Base-by-base conservation (phyloP, 2,888 invertebrate species). In the Tetragonisca angustula region DNA sequence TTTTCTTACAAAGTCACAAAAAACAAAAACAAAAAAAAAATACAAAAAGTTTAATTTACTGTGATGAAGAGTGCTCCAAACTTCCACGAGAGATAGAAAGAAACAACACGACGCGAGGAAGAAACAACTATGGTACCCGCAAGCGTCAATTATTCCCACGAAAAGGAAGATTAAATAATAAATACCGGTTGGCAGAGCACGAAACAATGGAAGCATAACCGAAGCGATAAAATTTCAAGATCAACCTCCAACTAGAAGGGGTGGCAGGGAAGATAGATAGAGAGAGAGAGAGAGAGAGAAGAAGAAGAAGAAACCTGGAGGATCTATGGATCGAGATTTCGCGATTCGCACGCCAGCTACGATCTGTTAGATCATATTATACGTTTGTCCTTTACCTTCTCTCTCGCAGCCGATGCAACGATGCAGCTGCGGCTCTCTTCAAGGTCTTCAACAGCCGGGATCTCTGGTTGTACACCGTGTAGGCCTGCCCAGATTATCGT, bases 381-480 rank as follows among this genome's bases (percentile, higher is more conserved):
- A 90, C 76, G 90, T 89, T 90, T 91, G 88, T 91, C 90, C 89
- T 90, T 91, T 90, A 91, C 92, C 91, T 91, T 91, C 86, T 87
- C 86, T 87, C 85, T 84, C 79, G 79, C 43, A 6, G 83, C 79
- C 90, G 87, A 81, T 84, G 90, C 83, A 83, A 81, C 81, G 91
- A 88, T 90, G 91, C 91, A 91, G 90, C 91, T 91, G 91, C 89
- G 85, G 87, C 79, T 80, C 86, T 81, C 83, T 67, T 85, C 89
- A 89, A 89, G 89, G 87, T 85, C 86, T 78, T 74, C 79, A 43
- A 73, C 71, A 65, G 76, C 70, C 70, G 75, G 61, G 59, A 79
- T 76, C n/a, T n/a, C 43, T 43, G 43, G 56, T 72, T 69, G 36
- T 79, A 77, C 85, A 65, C 9, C 86, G 83, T 78, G 75, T 79